Evolutionary conservation across 2,888 invertebrate species (phyloP), one percentile per base, ranked within the genome.

Genomic region (Clistopyga incitator): DNA sequence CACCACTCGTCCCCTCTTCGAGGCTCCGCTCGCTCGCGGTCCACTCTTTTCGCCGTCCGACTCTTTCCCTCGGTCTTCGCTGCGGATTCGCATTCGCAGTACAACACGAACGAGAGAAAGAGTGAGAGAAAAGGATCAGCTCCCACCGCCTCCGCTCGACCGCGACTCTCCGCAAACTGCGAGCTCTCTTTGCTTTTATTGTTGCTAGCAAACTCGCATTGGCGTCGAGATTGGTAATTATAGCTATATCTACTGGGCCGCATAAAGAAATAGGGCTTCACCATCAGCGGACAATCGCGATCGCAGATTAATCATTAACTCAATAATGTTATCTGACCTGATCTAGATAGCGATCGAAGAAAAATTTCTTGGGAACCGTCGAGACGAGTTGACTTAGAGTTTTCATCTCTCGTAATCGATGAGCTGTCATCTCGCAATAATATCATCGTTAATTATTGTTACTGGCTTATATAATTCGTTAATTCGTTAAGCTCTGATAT

Each of bases 101-200:
- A 45, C 29, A 20, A 29, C 18, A 56, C 50, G 54, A 50, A n/a
- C 10, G 67, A n/a, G 59, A 11, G 65, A 72, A 25, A 45, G 71
- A 34, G 61, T 38, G 45, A 64, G 71, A 64, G 34, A 59, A 64
- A 65, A 38, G 88, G 88, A 88, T 86, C 89, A 89, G 89, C 91
- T 90, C 90, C 91, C 90, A 91, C 91, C 91, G 91, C 92, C 92
- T 91, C 91, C 91, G 87, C 91, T 89, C 86, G 85, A 86, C 87
- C 88, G 84, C 89, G 85, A 87, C 88, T 87, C 88, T 75, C 84
- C 87, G 87, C 88, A 87, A 87, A 87, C 87, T 76, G 87, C 86
- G 50, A 50, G 38, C 47, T 45, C 80, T 67, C 89, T 88, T 87
- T 91, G 90, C 89, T 91, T 88, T 91, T 90, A 87, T 90, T 91